Evolutionary conservation across 2,797 vertebrate species (phyloP), one percentile per base, ranked within the genome.

Genomic region (Notoglanidium macrostoma): DNA sequence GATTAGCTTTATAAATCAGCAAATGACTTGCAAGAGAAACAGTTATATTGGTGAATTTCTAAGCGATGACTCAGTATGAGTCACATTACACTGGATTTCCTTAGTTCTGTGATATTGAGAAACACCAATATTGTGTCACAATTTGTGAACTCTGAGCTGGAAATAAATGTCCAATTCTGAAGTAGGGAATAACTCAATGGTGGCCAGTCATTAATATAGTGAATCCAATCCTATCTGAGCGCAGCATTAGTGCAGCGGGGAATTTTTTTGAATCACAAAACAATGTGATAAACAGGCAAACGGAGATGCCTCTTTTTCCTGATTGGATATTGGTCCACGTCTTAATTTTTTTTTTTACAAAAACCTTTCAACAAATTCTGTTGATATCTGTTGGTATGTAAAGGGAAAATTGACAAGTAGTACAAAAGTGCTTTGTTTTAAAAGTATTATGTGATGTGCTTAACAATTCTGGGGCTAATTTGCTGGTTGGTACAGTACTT

Each of bases 51-150:
- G 3, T 51, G 61, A 65, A 67, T 29, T 67, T 29, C 40, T 68
- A 49, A 67, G 14, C 15, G 2, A 11, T 23, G 17, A 51, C 0
- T n/a, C 35, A 49, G 14, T 21, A 26, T 57, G 29, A 5, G 5
- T 67, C 40, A 19, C 29, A 26, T 59, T 61, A 61, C 32, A 23
- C 40, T 65, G 40, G 44, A 2, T 81, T 65, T 21, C 54, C 35
- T n/a, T 12, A 63, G 26, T 15, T 65, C 3, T 65, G 46, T 68
- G 61, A 51, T 51, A 2, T 67, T 82, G 61, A 65, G 44, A 67
- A 82, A 82, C 61, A 82, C 61, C 26, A 67, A 51, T 32, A 23
- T 2, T 51, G 80, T 83, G n/a, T 29, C 61, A 51, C 80, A 67
- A 82, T 46, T 67, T 29, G 7, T 46, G 40, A 82, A 63, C 59